Percentiles rank a stretch among this genome's conserved stretches.
phyloP scores from a whole-genome alignment of 2,888 invertebrate species.

The Argynnis bischoffii region DNA sequence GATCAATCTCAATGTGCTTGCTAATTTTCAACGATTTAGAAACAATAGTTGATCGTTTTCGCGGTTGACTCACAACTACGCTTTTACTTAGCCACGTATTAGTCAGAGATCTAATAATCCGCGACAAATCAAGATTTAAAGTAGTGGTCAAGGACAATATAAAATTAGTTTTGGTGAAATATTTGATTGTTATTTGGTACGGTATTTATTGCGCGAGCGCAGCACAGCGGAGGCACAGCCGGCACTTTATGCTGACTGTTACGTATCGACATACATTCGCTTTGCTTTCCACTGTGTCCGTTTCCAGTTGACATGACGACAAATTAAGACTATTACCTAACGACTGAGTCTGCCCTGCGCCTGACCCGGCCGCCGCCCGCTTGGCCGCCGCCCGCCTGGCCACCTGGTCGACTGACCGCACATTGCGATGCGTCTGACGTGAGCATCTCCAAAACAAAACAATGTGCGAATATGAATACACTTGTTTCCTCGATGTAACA shows the following conservation, averaged over 20 bases:
- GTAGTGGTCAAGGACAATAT: constrained; percentile 42
- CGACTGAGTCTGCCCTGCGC: background rate
- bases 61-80: background rate
- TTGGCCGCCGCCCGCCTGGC: background rate
- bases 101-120: constrained; percentile 28
- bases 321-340: constrained; percentile 32
- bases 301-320: constrained; percentile 26
- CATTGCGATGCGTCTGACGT: constrained; percentile 17
- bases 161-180: constrained; percentile 39
- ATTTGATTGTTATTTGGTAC: constrained; percentile 40
- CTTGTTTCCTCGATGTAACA: background rate
- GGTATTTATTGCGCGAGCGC: constrained; percentile 35
- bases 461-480: constrained; percentile 2
- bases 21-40: background rate
- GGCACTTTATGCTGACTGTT: constrained; percentile 14
- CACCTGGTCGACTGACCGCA: constrained; percentile 33
- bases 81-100: background rate
- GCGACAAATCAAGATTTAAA: constrained; percentile 24
- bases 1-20: background rate
- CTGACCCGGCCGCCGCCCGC: background rate
- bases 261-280: constrained; percentile 40
- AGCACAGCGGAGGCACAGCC: background rate
- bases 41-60: background rate
- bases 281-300: constrained; percentile 41
- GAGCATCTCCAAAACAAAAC: constrained; percentile 22